Evolutionary conservation across 2,113 vertebrate species (phyloP).

Genomic region (Todiramphus chloris): DNA sequence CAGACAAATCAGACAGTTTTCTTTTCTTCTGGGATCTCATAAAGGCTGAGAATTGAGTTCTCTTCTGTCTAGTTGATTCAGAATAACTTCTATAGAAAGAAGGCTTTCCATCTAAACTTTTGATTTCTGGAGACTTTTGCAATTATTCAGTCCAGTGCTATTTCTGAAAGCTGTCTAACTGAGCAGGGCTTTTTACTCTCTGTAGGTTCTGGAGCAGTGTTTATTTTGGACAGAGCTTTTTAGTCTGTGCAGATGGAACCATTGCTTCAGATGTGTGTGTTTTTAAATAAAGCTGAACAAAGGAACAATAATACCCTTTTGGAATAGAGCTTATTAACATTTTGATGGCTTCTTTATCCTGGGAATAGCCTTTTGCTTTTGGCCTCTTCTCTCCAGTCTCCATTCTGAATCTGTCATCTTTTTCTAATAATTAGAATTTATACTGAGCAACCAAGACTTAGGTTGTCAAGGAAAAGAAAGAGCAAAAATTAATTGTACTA

Average conservation of each 20-base stretch:
- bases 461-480: not conserved
- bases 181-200: not conserved
- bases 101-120: not conserved
- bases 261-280: not conserved
- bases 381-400: not conserved
- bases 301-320: not conserved
- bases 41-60: not conserved
- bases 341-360: constrained; percentile 30
- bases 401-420: not conserved
- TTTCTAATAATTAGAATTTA: constrained; percentile 29
- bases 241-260: not conserved
- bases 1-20: not conserved
- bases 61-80: not conserved
- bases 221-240: not conserved
- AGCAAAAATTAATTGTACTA: not conserved
- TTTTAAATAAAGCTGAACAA: constrained; percentile 38
- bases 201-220: not conserved
- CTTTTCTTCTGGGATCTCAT: not conserved
- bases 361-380: constrained; percentile 29
- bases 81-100: not conserved
- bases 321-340: constrained; percentile 18
- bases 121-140: not conserved
- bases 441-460: constrained; percentile 13
- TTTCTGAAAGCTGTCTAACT: not conserved
- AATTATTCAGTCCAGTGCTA: not conserved